These are phyloP conservation scores for Brachionus koreanus DNA, from an alignment of 1,140 invertebrate genomes.

Conservation along the genomic window DNA sequence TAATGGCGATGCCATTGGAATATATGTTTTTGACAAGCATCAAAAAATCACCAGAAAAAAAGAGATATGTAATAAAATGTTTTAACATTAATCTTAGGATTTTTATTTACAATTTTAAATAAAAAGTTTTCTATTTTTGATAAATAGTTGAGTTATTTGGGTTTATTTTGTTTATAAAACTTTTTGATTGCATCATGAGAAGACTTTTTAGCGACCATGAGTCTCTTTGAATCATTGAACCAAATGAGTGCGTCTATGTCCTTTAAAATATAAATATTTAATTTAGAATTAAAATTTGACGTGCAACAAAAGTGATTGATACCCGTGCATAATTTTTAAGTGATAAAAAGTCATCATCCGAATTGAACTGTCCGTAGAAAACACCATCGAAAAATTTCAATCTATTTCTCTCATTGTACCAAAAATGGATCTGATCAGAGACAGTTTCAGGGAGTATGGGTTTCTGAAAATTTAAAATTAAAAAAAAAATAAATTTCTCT, in stretches of 20 bases:
- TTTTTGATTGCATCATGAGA: constrained; percentile 44
- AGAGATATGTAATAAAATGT: too few species aligned
- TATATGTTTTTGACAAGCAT: too few species aligned
- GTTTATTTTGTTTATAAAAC: constrained; percentile 43
- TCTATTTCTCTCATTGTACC: constrained; percentile 89
- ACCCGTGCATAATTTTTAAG: constrained; percentile 80
- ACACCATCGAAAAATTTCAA: constrained; percentile 87
- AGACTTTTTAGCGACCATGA: constrained; percentile 31
- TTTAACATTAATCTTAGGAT: neutral
- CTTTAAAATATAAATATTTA: neutral
- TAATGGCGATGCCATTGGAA: too few species aligned
- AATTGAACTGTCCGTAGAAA: constrained; percentile 90
- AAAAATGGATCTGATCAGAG: constrained; percentile 84
- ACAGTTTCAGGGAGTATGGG: constrained; percentile 77
- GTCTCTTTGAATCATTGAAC: constrained; percentile 32
- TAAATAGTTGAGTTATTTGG: constrained; percentile 3
- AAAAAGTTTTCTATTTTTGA: neutral
- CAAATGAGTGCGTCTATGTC: constrained; percentile 27
- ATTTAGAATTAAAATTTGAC: neutral
- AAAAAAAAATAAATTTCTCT: neutral
- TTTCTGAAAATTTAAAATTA: constrained; percentile 48
- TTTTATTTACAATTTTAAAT: constrained; percentile 28
- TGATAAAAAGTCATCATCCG: constrained; percentile 73
- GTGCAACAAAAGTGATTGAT: neutral
- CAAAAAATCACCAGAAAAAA: too few species aligned